phyloP scores from a whole-genome alignment of 1,140 invertebrate genomes.

The Cherax quadricarinatus region DNA sequence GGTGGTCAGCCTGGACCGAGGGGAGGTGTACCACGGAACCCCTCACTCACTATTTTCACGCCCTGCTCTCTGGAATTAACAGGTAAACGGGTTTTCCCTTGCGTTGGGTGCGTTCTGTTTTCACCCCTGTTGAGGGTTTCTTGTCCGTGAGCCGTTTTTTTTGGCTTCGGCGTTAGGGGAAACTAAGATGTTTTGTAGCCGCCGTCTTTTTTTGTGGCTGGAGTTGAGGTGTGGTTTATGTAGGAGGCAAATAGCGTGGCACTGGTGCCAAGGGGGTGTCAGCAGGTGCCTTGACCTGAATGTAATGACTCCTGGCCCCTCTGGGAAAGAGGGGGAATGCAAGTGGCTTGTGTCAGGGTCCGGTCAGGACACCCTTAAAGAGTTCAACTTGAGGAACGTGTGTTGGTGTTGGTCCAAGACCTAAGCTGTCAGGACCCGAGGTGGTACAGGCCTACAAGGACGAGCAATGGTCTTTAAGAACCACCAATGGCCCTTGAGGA shows the following conservation, averaged over 20 bases:
- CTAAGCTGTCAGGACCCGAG: no score
- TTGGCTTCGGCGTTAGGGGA: not conserved
- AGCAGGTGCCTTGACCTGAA: constrained; percentile 8
- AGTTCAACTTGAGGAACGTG: no score
- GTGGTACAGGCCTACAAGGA: no score
- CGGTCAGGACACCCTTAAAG: no score
- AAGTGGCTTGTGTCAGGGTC: no score
- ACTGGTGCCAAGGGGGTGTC: not conserved
- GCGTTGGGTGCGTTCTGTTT: not conserved
- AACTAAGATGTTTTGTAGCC: constrained; percentile 41
- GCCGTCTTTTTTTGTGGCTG: not conserved
- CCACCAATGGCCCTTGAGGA: no score
- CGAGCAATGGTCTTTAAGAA: no score
- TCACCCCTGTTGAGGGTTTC: not conserved
- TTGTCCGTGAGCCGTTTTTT: constrained; percentile 1
- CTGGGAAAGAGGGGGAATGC: no score
- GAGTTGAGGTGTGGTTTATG: not conserved
- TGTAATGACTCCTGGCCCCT: not conserved
- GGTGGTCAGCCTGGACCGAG: constrained; percentile 34
- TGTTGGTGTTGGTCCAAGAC: no score
- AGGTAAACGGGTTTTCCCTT: constrained; percentile 40
- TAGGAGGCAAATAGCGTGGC: constrained; percentile 6
- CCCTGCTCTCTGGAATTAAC: constrained; percentile 42
- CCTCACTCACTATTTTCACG: constrained; percentile 57
- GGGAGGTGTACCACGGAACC: constrained; percentile 29